Evolutionary conservation across 2,888 invertebrate genomes (phyloP).

Genomic region (Phytoseiulus persimilis): DNA sequence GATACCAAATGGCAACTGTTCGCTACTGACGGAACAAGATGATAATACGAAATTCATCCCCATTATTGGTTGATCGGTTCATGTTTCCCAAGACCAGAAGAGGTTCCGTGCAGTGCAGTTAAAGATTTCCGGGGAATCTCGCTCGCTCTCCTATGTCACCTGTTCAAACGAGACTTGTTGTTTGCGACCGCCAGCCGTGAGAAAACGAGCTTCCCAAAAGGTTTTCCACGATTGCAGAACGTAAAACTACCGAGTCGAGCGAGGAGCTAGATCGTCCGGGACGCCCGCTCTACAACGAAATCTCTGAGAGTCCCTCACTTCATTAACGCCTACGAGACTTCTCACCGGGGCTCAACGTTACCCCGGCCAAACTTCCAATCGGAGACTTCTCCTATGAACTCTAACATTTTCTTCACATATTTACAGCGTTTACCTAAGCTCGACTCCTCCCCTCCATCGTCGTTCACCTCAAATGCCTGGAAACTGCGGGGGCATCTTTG

Average conservation of each 20-base stretch:
- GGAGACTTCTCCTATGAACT: neutral
- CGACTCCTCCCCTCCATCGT: neutral
- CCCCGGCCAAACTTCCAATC: too few species aligned
- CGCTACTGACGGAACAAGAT: too few species aligned
- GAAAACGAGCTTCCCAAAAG: too few species aligned
- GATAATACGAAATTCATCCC: too few species aligned
- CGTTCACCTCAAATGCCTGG: constrained; percentile 13
- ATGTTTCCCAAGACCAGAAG: too few species aligned
- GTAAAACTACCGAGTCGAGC: neutral
- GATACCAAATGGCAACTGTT: too few species aligned
- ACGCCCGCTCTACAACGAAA: neutral
- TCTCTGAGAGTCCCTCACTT: neutral
- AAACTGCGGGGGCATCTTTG: neutral
- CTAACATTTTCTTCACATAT: constrained; percentile 5
- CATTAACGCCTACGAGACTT: neutral
- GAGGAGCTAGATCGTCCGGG: neutral
- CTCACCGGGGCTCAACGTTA: neutral
- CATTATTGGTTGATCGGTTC: too few species aligned
- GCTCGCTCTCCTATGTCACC: too few species aligned
- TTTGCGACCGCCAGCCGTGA: too few species aligned
- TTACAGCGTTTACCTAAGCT: neutral
- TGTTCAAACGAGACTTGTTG: too few species aligned
- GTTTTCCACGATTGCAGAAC: neutral
- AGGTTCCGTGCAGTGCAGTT: too few species aligned
- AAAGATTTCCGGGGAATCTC: too few species aligned